Conservation (phyloP, 2,888 invertebrate genomes). For the Sericinus montela region DNA sequence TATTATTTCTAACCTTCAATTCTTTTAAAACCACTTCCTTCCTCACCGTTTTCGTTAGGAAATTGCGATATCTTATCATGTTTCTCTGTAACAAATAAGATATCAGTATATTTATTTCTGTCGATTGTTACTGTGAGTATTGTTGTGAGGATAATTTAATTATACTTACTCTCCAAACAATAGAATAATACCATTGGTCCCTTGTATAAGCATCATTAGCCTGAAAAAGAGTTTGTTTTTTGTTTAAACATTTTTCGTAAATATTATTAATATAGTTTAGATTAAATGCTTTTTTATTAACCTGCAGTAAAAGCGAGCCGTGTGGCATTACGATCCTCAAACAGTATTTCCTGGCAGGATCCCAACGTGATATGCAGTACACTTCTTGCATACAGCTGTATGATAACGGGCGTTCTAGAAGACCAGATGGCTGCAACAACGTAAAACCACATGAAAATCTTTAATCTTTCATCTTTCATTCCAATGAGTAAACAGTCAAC, state of each 20-base stretch:
- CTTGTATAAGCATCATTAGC: slow-evolving; percentile 88
- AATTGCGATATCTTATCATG: slow-evolving; percentile 85
- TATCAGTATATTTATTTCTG: slow-evolving; percentile 13
- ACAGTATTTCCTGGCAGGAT: slow-evolving; percentile 88
- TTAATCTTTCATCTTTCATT: too few relatives aligned
- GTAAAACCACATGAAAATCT: too few relatives aligned
- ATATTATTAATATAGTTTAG: neutral
- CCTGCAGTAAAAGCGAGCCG: slow-evolving; percentile 86
- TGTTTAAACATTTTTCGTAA: too few relatives aligned
- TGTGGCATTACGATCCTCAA: slow-evolving; percentile 87
- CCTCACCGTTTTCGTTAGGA: slow-evolving; percentile 82
- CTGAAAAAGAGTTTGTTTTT: slow-evolving; percentile 62
- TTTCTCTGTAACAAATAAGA: slow-evolving; percentile 81
- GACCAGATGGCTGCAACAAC: slow-evolving; percentile 81
- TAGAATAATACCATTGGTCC: slow-evolving; percentile 90
- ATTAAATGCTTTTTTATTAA: slow-evolving; percentile 34
- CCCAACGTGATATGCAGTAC: slow-evolving; percentile 87
- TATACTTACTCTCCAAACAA: slow-evolving; percentile 85
- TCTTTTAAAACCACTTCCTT: slow-evolving; percentile 87
- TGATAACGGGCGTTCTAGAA: slow-evolving; percentile 82
- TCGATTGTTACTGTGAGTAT: slow-evolving; percentile 3
- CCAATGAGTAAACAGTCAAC: too few relatives aligned
- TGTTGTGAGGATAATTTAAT: neutral
- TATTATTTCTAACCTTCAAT: slow-evolving; percentile 78
- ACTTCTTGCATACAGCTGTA: slow-evolving; percentile 88